Evolutionary conservation across 2,113 vertebrate species (phyloP).

Genomic region (Charadrius vociferus): DNA sequence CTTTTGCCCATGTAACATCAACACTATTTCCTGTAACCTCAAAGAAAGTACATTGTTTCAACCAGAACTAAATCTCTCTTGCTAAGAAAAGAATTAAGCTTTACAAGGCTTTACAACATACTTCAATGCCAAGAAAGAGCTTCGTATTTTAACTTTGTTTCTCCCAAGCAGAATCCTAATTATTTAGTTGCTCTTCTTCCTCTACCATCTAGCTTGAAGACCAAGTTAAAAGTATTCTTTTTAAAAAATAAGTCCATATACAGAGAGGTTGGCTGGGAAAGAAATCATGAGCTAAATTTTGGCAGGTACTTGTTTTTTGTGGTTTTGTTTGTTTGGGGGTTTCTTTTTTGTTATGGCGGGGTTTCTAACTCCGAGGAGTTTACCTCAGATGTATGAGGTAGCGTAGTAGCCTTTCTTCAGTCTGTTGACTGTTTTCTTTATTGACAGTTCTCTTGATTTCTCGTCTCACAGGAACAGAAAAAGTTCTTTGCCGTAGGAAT

Average conservation of each 20-base stretch:
- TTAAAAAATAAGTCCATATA: too few relatives aligned
- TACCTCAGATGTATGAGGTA: constrained; percentile 99
- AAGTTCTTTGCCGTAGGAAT: constrained; percentile 98
- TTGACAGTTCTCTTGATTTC: constrained; percentile 83
- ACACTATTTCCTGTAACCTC: neutral
- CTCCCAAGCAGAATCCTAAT: neutral
- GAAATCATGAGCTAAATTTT: neutral
- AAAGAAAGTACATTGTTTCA: neutral
- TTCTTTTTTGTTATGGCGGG: neutral
- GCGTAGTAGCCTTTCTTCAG: constrained; percentile 91
- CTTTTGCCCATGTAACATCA: neutral
- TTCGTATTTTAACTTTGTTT: neutral
- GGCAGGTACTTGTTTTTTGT: neutral
- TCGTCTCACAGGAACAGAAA: constrained; percentile 94
- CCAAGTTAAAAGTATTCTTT: too few relatives aligned
- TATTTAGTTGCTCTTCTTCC: neutral
- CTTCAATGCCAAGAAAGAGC: neutral
- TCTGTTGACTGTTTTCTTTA: constrained; percentile 81
- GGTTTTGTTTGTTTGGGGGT: neutral
- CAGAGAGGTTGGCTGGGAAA: neutral
- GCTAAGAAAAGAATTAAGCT: neutral
- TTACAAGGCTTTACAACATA: neutral
- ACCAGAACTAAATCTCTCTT: neutral
- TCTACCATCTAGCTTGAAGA: neutral
- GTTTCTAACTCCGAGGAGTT: neutral